A percentile compares a stretch with the other conserved stretches of the same genome.
Conservation (phyloP, 2,888 invertebrate species). For the Allolobophora icterica region DNA sequence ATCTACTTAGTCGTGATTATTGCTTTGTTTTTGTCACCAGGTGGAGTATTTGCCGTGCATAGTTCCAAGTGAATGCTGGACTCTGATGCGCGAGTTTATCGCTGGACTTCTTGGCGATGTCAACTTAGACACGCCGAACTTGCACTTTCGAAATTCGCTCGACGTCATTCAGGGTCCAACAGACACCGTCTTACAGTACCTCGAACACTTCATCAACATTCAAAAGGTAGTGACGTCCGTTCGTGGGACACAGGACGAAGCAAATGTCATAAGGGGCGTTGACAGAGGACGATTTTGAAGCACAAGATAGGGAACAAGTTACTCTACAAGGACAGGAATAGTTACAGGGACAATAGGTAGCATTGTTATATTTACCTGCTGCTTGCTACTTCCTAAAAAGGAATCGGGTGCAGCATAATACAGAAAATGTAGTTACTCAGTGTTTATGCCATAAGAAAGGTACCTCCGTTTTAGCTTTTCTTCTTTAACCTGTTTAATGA, state of each 20-base stretch:
- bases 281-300: constrained; percentile 22
- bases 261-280: not conserved
- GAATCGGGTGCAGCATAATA: not conserved
- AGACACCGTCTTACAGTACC: constrained; percentile 90
- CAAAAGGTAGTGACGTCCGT: constrained; percentile 72
- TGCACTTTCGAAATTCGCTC: constrained; percentile 78
- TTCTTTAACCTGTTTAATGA: no score
- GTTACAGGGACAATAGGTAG: not conserved
- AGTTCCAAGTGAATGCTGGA: constrained; percentile 87
- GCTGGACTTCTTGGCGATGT: constrained; percentile 89
- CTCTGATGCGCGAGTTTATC: constrained; percentile 86
- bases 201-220: constrained; percentile 89
- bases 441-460: no score
- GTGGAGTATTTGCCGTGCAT: constrained; percentile 91
- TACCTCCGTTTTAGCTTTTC: no score
- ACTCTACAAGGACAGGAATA: not conserved
- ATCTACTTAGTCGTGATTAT: not conserved
- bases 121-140: constrained; percentile 68
- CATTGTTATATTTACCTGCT: not conserved
- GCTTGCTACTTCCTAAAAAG: not conserved
- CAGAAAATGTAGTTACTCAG: no score
- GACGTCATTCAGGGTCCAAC: constrained; percentile 80
- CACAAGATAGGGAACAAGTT: not conserved
- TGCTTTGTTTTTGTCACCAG: constrained; percentile 60
- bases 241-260: not conserved